Base-by-base conservation (phyloP, 2,888 invertebrate genomes). In the Limnephilus rhombicus region DNA sequence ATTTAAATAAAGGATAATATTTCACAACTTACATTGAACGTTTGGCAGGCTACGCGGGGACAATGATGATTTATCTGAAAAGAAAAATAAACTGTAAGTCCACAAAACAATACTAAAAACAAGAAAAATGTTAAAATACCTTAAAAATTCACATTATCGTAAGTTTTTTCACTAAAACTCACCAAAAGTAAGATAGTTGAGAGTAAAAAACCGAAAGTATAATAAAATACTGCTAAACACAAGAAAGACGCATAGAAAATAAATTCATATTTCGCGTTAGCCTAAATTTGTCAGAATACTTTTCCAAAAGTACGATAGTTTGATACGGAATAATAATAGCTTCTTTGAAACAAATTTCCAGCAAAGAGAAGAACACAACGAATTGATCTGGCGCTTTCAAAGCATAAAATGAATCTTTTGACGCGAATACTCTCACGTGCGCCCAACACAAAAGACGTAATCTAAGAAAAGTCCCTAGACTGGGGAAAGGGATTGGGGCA, bases 21-120 rank as follows among this genome's bases (percentile, higher is more conserved):
- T 13, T 24, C 1, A 24, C 1, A 68, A 68, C 92, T 90, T 82
- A 92, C 92, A 92, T 92, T 92, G 92, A 92, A 92, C 88, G 90
- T 92, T 92, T 89, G 90, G 90, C 88, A 92, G 92, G 90, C 85
- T 88, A 45, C 92, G 53, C 92, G 81, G 82, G 89, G 92, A 92
- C 89, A 80, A 90, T 45, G 83, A 91, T 85, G 89, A 24, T 81
- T 37, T 80, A 89, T 83, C 91, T 91, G 83, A 18, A 68, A 68
- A 68, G 24, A 68, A n/a, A 68, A 68, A 68, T 45, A 68, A n/a
- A 24, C 24, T 2, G 7, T 68, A 49, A 49, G n/a, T 68, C 7
- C 18, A 24, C 9, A 68, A 18, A n/a, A 24, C 7, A 24, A 24
- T 68, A 68, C 68, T 24, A 68, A 53, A 53, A 53, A 53, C 18